Base-by-base conservation (phyloP, 1,140 invertebrate genomes). In the Trialeurodes vaporariorum region DNA sequence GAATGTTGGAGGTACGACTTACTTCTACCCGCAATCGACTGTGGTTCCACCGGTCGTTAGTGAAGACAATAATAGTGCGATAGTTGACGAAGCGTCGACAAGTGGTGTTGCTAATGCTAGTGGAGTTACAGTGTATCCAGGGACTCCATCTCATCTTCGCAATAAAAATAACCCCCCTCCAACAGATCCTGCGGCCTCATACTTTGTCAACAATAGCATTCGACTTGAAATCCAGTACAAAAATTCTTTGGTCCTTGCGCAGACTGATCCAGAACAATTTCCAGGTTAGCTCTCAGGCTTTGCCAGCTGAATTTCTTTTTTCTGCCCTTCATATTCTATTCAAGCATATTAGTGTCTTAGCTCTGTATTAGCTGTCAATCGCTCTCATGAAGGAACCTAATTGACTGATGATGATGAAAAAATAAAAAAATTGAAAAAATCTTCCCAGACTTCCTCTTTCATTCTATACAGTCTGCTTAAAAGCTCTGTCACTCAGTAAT, bases 1-100 rank as follows among this genome's bases (percentile, higher is more conserved):
- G 78, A 94, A 93, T 83, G 91, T 95, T 69, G 91, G 91, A 61
- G 94, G 94, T 24, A 96, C 94, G 23, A 96, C 93, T 5, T 96
- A 96, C 79, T 96, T 94, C 79, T 96, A 94, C 73, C 77, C 83
- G 34, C 34, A 49, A 17, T 9, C 34, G 17, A n/a, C n/a, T 68
- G 68, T 61, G 60, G 59, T 25, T 25, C 70, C 13, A 58, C 67
- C 22, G 67, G 67, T 26, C 61, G 5, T 17, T 5, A 49, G 34
- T 49, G 24, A 27, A 13, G 25, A 67, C 70, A 70, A 59, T 70
- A 76, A 26, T 67, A 70, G 65, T 72, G 69, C 67, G 27, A 78
- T 78, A 62, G 70, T 74, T 62, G 76, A 26, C 77, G 77, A 78
- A 77, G 67, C 76, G 23, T 75, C 71, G 61, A 65, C 75, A 27